A percentile compares a stretch with the other conserved stretches of the same genome.
Evolutionary conservation across 2,113 vertebrate species (phyloP).

Genomic region (Penelope pileata): DNA sequence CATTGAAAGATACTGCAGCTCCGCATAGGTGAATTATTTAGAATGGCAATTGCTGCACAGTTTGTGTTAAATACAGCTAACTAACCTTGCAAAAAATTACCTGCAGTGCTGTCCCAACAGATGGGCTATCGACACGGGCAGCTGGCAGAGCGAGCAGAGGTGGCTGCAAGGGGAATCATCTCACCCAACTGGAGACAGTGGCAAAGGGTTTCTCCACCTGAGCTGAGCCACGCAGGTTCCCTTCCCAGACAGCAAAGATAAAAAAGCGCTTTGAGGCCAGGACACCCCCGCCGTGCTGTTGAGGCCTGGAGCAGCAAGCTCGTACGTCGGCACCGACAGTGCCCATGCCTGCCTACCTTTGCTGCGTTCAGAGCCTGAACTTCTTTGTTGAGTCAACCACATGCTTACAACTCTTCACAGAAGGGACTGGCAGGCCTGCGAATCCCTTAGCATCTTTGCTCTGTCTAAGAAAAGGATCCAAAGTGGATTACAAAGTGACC

Average conservation of each 20-base stretch:
- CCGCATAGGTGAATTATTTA: background rate
- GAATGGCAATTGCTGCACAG: background rate
- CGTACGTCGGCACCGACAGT: fast-evolving
- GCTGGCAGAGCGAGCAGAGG: background rate
- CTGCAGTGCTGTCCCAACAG: background rate
- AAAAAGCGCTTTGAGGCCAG: background rate
- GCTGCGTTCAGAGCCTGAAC: background rate
- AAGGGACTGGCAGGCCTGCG: background rate
- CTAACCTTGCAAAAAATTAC: background rate
- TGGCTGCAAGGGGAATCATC: background rate
- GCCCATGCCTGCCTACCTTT: background rate
- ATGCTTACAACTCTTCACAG: background rate
- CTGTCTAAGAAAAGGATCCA: background rate
- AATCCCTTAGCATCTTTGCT: background rate
- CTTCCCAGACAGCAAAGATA: background rate
- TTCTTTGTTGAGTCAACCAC: background rate
- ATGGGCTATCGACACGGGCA: fast-evolving
- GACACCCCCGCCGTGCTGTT: background rate
- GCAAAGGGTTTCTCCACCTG: background rate
- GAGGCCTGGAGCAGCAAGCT: background rate
- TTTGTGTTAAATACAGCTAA: background rate
- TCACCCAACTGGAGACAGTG: background rate
- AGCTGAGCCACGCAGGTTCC: fast-evolving
- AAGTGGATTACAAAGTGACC: background rate
- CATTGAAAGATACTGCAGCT: background rate